Evolutionary conservation across 2,113 vertebrate genomes (phyloP).

Genomic region (Gallinago paraguaiae): DNA sequence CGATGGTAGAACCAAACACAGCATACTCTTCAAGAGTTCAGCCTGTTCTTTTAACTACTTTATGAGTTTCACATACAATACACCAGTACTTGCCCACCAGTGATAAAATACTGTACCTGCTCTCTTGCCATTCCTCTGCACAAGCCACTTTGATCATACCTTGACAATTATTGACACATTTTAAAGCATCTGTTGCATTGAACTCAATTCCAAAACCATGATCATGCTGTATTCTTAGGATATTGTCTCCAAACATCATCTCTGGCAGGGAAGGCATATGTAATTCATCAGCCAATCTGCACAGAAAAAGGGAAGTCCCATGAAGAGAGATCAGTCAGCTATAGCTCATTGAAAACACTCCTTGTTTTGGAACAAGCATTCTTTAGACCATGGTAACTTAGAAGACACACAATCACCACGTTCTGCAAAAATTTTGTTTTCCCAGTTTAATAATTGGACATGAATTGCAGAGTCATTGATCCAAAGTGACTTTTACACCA

Average conservation of each 20-base stretch:
- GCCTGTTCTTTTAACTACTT: background rate
- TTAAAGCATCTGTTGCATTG: conserved; percentile 91
- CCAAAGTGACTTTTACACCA: background rate
- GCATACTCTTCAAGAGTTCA: background rate
- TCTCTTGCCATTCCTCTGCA: conserved; percentile 96
- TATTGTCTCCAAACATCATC: conserved; percentile 98
- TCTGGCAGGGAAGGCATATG: conserved; percentile 94
- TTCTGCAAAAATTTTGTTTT: background rate
- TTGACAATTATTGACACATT: conserved; percentile 90
- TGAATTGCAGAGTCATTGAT: background rate
- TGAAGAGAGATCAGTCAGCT: background rate
- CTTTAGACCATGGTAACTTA: background rate
- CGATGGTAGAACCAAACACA: background rate
- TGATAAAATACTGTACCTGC: conserved; percentile 80
- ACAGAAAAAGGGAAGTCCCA: background rate
- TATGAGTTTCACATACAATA: background rate
- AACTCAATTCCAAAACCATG: conserved; percentile 93
- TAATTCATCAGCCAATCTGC: conserved; percentile 89
- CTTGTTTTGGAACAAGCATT: background rate
- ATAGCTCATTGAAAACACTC: background rate
- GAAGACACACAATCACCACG: background rate
- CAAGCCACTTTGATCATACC: conserved; percentile 93
- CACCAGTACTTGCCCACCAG: conserved; percentile 1
- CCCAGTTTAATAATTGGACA: background rate
- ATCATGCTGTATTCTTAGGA: conserved; percentile 89